phyloP scores from a whole-genome alignment of 2,888 invertebrate species.

The Lomographa bimaculata region DNA sequence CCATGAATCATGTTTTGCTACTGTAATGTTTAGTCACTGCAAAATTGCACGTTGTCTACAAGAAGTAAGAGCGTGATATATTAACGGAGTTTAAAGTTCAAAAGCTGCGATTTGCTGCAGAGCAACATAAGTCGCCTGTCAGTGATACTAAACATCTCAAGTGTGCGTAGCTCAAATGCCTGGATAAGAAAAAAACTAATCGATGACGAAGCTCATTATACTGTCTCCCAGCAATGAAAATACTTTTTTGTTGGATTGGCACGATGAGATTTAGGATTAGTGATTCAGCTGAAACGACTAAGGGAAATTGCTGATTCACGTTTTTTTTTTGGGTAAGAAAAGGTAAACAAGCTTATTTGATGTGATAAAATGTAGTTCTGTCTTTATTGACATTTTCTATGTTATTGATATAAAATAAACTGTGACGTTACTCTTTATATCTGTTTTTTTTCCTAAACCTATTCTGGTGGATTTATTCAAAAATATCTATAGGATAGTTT shows the following conservation, averaged over 20 bases:
- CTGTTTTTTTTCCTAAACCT: no score
- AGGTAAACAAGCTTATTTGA: slow-evolving; percentile 16
- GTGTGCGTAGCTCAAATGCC: slow-evolving; percentile 20
- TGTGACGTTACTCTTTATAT: no score
- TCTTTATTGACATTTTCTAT: no score
- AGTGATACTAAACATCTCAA: background rate
- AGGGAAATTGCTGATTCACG: slow-evolving; percentile 13
- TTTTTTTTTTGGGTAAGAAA: slow-evolving; percentile 15
- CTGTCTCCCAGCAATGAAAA: slow-evolving; percentile 29
- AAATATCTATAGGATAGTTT: no score
- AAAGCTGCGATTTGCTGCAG: background rate
- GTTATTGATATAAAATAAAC: no score
- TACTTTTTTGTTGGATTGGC: slow-evolving; percentile 33
- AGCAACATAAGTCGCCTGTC: background rate
- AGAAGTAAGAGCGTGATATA: no score
- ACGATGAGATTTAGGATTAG: slow-evolving; percentile 26
- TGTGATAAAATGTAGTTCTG: no score
- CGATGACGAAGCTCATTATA: slow-evolving; percentile 36
- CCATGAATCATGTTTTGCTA: no score
- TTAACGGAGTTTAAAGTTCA: no score
- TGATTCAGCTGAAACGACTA: slow-evolving; percentile 21
- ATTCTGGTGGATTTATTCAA: no score
- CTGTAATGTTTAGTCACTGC: no score
- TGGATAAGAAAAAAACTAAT: slow-evolving; percentile 25
- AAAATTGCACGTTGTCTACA: no score